Percentiles rank a stretch among this genome's conserved stretches.
Conservation (phyloP, 1,140 invertebrate species). For the Ceratina calcarata region DNA sequence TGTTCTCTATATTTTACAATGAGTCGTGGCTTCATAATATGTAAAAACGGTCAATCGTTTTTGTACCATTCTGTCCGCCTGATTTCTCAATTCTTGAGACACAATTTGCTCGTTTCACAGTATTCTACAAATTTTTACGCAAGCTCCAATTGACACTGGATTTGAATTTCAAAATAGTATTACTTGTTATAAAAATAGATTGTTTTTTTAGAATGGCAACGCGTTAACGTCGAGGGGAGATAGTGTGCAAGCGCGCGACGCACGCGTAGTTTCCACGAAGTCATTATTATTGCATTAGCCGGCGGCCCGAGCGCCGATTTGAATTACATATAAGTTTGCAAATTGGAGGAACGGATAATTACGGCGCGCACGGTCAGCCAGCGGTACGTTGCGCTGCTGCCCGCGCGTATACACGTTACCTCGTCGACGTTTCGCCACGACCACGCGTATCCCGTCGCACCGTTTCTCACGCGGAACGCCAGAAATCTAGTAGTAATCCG, state of each 20-base stretch:
- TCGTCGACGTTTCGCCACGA: slow-evolving; percentile 7
- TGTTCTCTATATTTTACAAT: too few species aligned
- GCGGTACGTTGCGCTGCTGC: slow-evolving; percentile 20
- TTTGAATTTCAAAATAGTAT: neutral
- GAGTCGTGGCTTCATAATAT: too few species aligned
- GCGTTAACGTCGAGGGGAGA: too few species aligned
- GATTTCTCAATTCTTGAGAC: too few species aligned
- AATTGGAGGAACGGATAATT: slow-evolving; percentile 62
- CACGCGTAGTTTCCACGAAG: slow-evolving; percentile 51
- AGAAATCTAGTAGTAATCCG: too few species aligned
- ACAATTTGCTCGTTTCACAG: too few species aligned
- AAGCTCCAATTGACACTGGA: neutral
- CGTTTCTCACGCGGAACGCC: neutral
- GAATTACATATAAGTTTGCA: slow-evolving; percentile 60
- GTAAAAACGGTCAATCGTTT: too few species aligned
- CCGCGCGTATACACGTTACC: neutral
- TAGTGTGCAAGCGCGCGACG: too few species aligned
- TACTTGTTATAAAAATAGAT: neutral
- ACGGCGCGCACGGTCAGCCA: slow-evolving; percentile 27
- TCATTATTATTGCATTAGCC: slow-evolving; percentile 63
- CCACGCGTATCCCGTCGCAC: neutral
- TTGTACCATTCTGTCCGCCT: too few species aligned
- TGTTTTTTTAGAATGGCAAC: too few species aligned
- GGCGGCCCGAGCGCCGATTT: slow-evolving; percentile 50
- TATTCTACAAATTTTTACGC: neutral